phyloP scores from a whole-genome alignment of 2,797 vertebrate genomes.

The Sebastes melanostomus region DNA sequence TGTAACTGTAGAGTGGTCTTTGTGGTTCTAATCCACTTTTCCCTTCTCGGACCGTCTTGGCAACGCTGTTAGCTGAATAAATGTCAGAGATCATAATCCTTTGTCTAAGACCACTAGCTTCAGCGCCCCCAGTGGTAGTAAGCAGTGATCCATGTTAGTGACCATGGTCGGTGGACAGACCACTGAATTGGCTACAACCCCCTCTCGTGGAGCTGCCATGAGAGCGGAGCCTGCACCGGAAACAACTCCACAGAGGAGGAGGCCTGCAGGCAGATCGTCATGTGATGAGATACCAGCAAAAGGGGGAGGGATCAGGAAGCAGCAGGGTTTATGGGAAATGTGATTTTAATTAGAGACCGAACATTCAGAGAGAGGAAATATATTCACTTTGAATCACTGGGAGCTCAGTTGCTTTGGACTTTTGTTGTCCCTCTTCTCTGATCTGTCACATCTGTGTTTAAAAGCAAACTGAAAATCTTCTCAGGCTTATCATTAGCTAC shows the following conservation, averaged over 20 bases:
- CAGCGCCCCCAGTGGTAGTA: not conserved
- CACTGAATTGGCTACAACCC: not conserved
- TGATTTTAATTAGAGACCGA: not conserved
- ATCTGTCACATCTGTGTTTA: not conserved
- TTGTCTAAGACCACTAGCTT: not conserved
- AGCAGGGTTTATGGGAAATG: constrained; percentile 33
- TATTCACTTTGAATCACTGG: not conserved
- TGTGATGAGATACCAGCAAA: not conserved
- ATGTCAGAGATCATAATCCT: too few relatives aligned
- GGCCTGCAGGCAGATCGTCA: not conserved
- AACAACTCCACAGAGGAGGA: not conserved
- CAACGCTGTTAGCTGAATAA: too few relatives aligned
- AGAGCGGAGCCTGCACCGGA: not conserved
- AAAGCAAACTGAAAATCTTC: not conserved
- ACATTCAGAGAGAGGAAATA: not conserved
- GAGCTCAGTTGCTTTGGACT: not conserved
- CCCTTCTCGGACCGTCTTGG: too few relatives aligned
- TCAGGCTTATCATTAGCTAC: not conserved
- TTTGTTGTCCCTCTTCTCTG: not conserved
- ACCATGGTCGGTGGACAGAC: not conserved
- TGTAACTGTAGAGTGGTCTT: too few relatives aligned
- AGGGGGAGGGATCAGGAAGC: not conserved
- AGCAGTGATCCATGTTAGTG: not conserved
- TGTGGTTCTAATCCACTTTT: too few relatives aligned
- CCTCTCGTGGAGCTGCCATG: not conserved